Evolutionary conservation across 2,888 invertebrate genomes (phyloP).

Genomic region (Amblyteles armatorius): DNA sequence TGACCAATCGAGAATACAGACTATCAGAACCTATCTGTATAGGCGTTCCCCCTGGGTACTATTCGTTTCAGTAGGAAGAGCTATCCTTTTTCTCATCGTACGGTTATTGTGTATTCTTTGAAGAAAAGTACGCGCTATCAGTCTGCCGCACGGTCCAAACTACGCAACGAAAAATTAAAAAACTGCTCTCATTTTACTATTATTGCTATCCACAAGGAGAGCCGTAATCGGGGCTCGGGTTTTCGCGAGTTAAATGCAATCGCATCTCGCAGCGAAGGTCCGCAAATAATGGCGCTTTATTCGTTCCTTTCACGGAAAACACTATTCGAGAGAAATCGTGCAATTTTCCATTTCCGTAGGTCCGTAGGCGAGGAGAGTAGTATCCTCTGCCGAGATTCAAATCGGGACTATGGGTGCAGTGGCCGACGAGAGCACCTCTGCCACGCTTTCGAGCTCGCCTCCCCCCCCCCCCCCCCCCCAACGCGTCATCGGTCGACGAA

Average conservation of each 20-base stretch:
- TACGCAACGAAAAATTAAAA: neutral
- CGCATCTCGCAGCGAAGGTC: neutral
- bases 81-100: too few species aligned
- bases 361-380: neutral
- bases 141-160: neutral
- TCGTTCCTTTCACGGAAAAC: conserved; percentile 51
- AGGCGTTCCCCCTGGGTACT: too few species aligned
- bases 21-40: too few species aligned
- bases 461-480: conserved; percentile 25
- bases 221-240: conserved; percentile 3
- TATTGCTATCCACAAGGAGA: neutral
- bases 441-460: conserved; percentile 28
- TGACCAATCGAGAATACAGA: too few species aligned
- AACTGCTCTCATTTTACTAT: neutral
- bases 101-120: neutral
- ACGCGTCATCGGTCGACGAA: conserved; percentile 18
- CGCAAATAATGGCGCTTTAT: conserved; percentile 37
- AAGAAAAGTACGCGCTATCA: conserved; percentile 31
- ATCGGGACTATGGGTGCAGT: conserved; percentile 16
- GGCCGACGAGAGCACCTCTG: conserved; percentile 8
- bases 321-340: conserved; percentile 63
- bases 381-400: conserved; percentile 2
- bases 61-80: too few species aligned
- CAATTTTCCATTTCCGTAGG: conserved; percentile 46
- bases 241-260: neutral